A percentile compares a stretch with the other conserved stretches of the same genome.
phyloP scores from a whole-genome alignment of 1,140 invertebrate genomes.

The Xylocopa sonorina region DNA sequence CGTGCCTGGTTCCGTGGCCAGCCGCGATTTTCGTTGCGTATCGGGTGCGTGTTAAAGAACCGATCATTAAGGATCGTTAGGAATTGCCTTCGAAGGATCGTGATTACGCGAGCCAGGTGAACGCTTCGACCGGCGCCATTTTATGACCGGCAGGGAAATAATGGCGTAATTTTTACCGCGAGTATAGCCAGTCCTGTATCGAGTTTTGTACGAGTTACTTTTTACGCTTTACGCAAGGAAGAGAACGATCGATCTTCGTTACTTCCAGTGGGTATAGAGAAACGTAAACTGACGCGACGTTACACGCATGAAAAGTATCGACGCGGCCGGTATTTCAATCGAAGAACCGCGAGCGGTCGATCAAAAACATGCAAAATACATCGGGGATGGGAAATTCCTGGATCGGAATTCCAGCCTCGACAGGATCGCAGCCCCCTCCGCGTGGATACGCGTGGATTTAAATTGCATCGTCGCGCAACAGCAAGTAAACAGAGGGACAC shows the following conservation, averaged over 20 bases:
- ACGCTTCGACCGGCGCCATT: conserved; percentile 5
- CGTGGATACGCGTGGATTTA: background rate
- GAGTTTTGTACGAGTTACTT: background rate
- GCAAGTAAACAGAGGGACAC: background rate
- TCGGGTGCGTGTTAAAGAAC: conserved; percentile 11
- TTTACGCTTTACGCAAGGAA: background rate
- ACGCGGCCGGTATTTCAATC: too few species aligned
- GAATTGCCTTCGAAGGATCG: background rate
- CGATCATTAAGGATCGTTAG: conserved; percentile 28
- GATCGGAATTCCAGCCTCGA: background rate
- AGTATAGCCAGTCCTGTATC: background rate
- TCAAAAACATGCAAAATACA: too few species aligned
- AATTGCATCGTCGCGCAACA: background rate
- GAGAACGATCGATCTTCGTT: background rate
- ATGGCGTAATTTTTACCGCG: conserved; percentile 9
- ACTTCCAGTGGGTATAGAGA: too few species aligned
- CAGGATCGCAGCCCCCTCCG: too few species aligned
- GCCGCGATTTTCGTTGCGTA: conserved; percentile 16
- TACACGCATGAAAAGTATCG: too few species aligned
- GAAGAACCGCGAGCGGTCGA: too few species aligned
- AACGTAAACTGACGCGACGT: too few species aligned
- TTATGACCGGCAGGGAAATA: conserved; percentile 10
- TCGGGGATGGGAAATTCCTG: too few species aligned
- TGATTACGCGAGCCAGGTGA: conserved; percentile 1
- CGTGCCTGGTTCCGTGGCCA: background rate